Evolutionary conservation across 2,797 vertebrate genomes (phyloP).

Genomic region (Simalia tracyae): DNA sequence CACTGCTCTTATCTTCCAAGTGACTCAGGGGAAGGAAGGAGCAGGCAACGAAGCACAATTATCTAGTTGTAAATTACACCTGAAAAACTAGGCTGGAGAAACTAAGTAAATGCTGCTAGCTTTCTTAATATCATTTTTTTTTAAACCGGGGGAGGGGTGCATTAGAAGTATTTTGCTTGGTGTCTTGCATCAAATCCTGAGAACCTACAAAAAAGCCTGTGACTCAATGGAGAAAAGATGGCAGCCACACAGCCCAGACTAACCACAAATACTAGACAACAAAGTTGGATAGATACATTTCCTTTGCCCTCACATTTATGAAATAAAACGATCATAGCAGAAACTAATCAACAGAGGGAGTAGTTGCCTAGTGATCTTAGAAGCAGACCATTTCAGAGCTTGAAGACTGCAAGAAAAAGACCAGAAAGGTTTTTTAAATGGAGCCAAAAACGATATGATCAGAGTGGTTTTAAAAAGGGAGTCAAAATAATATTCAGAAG

Average conservation of each 20-base stretch:
- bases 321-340: background rate
- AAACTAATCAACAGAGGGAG: constrained; percentile 20
- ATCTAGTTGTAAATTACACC: background rate
- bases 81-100: background rate
- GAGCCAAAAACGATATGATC: background rate
- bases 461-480: background rate
- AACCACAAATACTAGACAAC: background rate
- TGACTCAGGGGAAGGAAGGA: background rate
- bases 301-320: background rate
- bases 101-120: background rate
- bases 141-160: background rate
- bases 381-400: background rate
- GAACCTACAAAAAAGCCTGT: too few relatives aligned
- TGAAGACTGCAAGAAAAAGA: background rate
- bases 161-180: background rate
- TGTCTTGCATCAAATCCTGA: too few relatives aligned
- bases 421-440: background rate
- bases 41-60: background rate
- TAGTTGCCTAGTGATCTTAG: background rate
- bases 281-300: background rate
- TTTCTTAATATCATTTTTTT: background rate
- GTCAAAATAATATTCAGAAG: background rate
- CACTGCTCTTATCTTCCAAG: background rate
- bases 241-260: background rate
- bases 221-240: background rate